Evolutionary conservation across 2,888 invertebrate genomes (phyloP).

Genomic region (Melikaiella ostensackeni): DNA sequence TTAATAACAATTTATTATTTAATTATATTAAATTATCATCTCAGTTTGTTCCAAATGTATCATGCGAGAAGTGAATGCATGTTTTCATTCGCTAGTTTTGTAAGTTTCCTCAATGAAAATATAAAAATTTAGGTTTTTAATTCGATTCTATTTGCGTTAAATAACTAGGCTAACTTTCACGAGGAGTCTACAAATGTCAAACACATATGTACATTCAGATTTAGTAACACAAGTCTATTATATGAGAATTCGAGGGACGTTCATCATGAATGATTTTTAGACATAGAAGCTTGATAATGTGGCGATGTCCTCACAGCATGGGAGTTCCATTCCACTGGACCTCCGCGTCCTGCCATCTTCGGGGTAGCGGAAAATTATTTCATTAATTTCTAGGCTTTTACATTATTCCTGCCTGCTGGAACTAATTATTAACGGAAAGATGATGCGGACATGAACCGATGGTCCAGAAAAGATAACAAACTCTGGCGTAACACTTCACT

Average conservation of each 20-base stretch:
- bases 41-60: no score
- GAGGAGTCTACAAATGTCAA: neutral
- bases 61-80: no score
- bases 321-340: slow-evolving; percentile 83
- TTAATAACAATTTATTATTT: no score
- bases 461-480: slow-evolving; percentile 18
- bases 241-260: neutral
- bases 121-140: neutral
- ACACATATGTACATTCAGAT: neutral
- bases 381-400: slow-evolving; percentile 43
- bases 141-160: neutral
- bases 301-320: slow-evolving; percentile 61
- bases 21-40: no score
- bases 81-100: no score
- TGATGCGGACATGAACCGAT: slow-evolving; percentile 14
- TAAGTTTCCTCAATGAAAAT: no score
- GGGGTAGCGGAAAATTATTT: slow-evolving; percentile 62
- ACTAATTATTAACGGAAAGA: slow-evolving; percentile 40
- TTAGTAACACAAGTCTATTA: neutral
- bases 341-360: slow-evolving; percentile 87
- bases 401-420: slow-evolving; percentile 41
- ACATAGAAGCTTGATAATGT: slow-evolving; percentile 12
- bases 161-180: neutral
- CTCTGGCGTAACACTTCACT: neutral
- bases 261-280: slow-evolving; percentile 4